phyloP scores from a whole-genome alignment of 1,140 invertebrate genomes.

The Diachasmimorpha longicaudata region DNA sequence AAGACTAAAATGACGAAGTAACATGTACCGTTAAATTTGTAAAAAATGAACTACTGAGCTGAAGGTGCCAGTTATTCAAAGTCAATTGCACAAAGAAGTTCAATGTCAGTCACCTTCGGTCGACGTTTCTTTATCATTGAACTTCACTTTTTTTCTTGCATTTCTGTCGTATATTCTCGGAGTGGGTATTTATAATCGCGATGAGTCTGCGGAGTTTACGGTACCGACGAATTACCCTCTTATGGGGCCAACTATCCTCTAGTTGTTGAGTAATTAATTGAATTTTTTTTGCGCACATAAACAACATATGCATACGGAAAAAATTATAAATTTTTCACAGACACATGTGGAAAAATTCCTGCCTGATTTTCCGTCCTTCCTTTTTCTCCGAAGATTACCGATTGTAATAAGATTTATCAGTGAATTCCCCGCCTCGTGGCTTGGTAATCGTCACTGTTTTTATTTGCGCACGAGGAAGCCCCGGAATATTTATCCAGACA shows the following conservation, averaged over 20 bases:
- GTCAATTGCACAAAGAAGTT: background rate
- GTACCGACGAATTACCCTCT: background rate
- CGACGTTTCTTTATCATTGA: background rate
- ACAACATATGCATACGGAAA: no score
- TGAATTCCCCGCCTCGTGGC: background rate
- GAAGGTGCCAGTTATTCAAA: background rate
- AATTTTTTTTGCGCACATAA: no score
- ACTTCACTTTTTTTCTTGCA: background rate
- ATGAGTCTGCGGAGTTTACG: background rate
- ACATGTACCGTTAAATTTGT: background rate
- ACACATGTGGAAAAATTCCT: no score
- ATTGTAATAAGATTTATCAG: no score
- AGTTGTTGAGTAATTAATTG: background rate
- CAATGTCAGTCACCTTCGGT: slow-evolving; percentile 1
- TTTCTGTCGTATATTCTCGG: background rate
- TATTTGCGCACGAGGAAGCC: background rate
- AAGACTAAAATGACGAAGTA: no score
- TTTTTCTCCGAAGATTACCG: no score
- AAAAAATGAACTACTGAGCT: background rate
- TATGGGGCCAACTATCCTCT: background rate
- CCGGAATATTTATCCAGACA: background rate
- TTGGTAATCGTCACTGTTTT: background rate
- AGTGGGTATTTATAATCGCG: background rate
- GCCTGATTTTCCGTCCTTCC: no score
- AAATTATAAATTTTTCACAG: no score